phyloP scores from a whole-genome alignment of 2,888 invertebrate species.

The Trachelus stipa region DNA sequence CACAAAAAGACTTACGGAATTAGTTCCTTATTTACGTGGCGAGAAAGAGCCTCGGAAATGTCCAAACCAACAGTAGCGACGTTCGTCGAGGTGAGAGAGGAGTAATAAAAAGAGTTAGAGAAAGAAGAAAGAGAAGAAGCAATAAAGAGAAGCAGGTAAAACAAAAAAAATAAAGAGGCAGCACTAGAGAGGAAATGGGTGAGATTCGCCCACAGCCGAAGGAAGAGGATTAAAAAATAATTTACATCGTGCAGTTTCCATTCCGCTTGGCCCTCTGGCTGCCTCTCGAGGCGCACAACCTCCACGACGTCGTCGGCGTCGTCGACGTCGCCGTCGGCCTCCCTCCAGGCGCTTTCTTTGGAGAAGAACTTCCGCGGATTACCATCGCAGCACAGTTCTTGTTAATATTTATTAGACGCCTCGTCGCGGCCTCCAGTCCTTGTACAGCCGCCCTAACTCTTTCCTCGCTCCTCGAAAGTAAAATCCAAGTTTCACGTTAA shows the following conservation, averaged over 20 bases:
- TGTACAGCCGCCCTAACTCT: too few relatives aligned
- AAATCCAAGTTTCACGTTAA: too few relatives aligned
- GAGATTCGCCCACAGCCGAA: slow-evolving; percentile 20
- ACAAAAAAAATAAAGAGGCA: background rate
- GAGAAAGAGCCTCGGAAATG: slow-evolving; percentile 24
- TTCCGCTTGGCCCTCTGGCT: slow-evolving; percentile 21
- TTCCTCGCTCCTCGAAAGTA: too few relatives aligned
- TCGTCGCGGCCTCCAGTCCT: slow-evolving; percentile 27
- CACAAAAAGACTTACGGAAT: slow-evolving; percentile 19
- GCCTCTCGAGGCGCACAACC: background rate
- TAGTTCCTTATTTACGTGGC: slow-evolving; percentile 30
- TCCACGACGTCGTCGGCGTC: background rate
- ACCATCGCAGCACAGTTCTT: slow-evolving; percentile 57
- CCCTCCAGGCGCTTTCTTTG: slow-evolving; percentile 1
- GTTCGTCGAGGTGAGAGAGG: too few relatives aligned
- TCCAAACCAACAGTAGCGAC: background rate
- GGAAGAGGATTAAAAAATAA: slow-evolving; percentile 54
- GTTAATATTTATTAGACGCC: slow-evolving; percentile 63
- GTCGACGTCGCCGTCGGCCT: background rate
- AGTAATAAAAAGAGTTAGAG: background rate
- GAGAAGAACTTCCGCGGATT: slow-evolving; percentile 52
- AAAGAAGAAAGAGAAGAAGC: too few relatives aligned
- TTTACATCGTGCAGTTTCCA: slow-evolving; percentile 54
- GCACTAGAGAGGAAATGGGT: background rate
- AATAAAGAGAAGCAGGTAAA: too few relatives aligned